Evolutionary conservation across 2,113 vertebrate genomes (phyloP).

Genomic region (Amphiprion percula): DNA sequence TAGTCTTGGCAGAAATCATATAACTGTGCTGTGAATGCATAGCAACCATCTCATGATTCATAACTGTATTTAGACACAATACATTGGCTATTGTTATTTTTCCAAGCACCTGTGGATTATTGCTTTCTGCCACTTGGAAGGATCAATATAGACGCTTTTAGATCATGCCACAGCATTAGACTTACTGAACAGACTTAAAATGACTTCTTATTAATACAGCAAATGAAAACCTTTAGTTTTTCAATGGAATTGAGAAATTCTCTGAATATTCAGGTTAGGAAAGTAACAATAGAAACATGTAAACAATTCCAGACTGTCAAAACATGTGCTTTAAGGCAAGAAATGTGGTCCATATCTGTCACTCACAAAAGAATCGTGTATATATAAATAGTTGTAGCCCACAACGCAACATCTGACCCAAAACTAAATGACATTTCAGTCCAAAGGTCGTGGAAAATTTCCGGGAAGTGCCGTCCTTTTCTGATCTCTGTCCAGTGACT

Average conservation of each 20-base stretch:
- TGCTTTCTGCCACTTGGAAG: slow-evolving; percentile 10
- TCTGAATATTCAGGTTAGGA: not conserved
- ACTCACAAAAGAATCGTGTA: not conserved
- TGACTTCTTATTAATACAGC: slow-evolving; percentile 8
- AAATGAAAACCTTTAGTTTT: not conserved
- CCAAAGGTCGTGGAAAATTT: slow-evolving; percentile 56
- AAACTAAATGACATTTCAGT: slow-evolving; percentile 66
- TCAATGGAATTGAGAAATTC: not conserved
- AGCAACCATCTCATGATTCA: not conserved
- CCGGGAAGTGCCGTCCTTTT: slow-evolving; percentile 13
- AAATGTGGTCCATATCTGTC: slow-evolving; percentile 7
- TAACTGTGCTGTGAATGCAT: slow-evolving; percentile 3
- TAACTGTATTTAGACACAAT: slow-evolving; percentile 13
- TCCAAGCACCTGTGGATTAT: slow-evolving; percentile 15
- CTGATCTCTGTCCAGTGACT: slow-evolving; percentile 39
- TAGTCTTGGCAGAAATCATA: slow-evolving; percentile 4
- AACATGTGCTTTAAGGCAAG: not conserved
- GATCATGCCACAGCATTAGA: slow-evolving; percentile 2
- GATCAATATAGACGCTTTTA: slow-evolving; percentile 13
- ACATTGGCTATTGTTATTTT: slow-evolving; percentile 6
- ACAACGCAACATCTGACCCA: slow-evolving; percentile 52
- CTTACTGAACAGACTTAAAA: slow-evolving; percentile 3
- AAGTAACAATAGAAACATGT: not conserved
- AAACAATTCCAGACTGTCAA: not conserved
- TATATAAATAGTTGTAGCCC: not conserved